These are phyloP conservation scores for Drosophila ohnishii DNA, from an alignment of 1,140 invertebrate species.

Conservation along the genomic window DNA sequence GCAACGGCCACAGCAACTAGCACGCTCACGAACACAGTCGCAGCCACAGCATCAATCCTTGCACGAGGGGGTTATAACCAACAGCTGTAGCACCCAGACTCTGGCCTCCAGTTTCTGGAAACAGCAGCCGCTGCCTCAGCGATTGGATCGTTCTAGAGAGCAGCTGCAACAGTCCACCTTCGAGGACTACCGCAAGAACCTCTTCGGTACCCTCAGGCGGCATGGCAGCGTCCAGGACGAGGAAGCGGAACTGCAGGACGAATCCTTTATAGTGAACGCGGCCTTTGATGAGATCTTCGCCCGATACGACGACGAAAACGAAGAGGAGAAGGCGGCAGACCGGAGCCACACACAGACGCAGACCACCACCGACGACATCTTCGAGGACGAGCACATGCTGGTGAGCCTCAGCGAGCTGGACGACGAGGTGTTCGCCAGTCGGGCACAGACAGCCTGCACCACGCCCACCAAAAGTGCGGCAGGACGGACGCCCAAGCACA, in stretches of 20 bases:
- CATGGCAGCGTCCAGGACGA: conserved; percentile 51
- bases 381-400: conserved; percentile 73
- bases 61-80: conserved; percentile 51
- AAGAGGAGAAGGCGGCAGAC: conserved; percentile 23
- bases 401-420: conserved; percentile 74
- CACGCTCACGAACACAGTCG: conserved; percentile 48
- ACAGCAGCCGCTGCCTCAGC: neutral
- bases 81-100: conserved; percentile 70
- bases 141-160: conserved; percentile 38
- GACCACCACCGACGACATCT: conserved; percentile 61
- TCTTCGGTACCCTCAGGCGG: conserved; percentile 67
- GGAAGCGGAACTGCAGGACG: conserved; percentile 63
- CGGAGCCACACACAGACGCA: conserved; percentile 49
- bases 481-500: conserved; percentile 68
- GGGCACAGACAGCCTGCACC: conserved; percentile 57
- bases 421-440: conserved; percentile 71
- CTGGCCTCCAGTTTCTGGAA: conserved; percentile 38
- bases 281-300: conserved; percentile 80
- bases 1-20: conserved; percentile 31
- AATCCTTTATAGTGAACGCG: conserved; percentile 72
- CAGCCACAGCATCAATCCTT: conserved; percentile 38
- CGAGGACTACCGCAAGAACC: conserved; percentile 81
- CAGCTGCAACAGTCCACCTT: conserved; percentile 59
- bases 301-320: conserved; percentile 66
- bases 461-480: conserved; percentile 48